Base-by-base conservation (phyloP, 2,113 vertebrate species). In the Hystrix cristata region DNA sequence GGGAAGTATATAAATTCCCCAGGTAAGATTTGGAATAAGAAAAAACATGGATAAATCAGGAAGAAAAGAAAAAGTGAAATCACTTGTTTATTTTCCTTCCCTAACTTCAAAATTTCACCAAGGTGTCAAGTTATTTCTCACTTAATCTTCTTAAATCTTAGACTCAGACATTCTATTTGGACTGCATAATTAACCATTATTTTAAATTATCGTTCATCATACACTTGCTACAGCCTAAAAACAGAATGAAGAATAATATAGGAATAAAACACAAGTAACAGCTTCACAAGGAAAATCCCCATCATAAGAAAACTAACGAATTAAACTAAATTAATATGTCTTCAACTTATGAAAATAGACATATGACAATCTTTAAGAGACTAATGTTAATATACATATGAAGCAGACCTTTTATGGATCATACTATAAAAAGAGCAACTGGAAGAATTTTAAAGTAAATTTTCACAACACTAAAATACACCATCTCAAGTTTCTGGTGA, bases 41-140 rank as follows among this genome's bases (percentile, higher is more conserved):
- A 90, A 89, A 53, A 92, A 55, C 18, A 15, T 29, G 27, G 83
- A 67, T 53, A 29, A 46, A 46, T 48, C 48, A 78, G n/a, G 21
- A 34, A 53, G 88, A 88, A 46, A 87, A 15, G 10, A 43, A 87
- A 83, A 87, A 87, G 8, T 4, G 86, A 67, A 87, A 65, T 19
- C 3, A 23, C 5, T 87, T n/a, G 9, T 18, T 82, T 78, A 25
- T 85, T 71, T 5, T 95, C 51, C 5, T 65, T 38, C n/a, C 62
- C 51, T 84, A 60, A 53, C 4, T 94, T 82, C 82, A 85, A 93
- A 79, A 82, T 79, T 96, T 94, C 55, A 64, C 34, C 31, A 62
- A 29, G 15, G 29, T 64, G 34, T 38, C 71, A 84, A 60, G 27
- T 81, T 69, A 81, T 90, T 92, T 94, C 25, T 31, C 46, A 95